Conservation (phyloP, 2,113 vertebrate species). For the Laticauda laticaudata region DNA sequence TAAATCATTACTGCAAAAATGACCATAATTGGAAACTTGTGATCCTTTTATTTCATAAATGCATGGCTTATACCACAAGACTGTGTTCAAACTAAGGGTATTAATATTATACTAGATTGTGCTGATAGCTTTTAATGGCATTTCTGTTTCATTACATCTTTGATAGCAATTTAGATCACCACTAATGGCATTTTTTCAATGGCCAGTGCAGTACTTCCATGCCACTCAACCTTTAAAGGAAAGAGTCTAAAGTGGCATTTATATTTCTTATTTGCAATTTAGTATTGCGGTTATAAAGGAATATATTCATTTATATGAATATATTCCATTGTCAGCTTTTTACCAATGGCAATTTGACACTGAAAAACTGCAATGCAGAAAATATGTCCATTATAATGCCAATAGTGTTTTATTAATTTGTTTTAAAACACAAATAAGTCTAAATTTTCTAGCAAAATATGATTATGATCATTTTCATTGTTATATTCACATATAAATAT, state of each 20-base stretch:
- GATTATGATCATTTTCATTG: not conserved
- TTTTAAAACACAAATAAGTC: not conserved
- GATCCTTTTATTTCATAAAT: conserved; percentile 21
- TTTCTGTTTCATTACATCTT: conserved; percentile 55
- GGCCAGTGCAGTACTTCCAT: not conserved
- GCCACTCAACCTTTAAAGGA: not conserved
- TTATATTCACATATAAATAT: not conserved
- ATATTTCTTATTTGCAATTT: not conserved
- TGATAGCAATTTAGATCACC: conserved; percentile 37
- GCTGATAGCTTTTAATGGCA: conserved; percentile 30
- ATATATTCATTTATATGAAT: not conserved
- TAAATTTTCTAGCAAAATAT: not conserved
- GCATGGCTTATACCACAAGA: not conserved
- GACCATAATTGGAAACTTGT: conserved; percentile 50
- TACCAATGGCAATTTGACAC: not conserved
- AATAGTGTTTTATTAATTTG: not conserved
- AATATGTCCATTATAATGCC: not conserved
- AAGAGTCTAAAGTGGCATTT: not conserved
- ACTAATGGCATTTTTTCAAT: conserved; percentile 16
- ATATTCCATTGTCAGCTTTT: not conserved
- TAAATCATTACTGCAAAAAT: conserved; percentile 34
- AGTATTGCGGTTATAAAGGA: not conserved
- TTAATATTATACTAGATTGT: conserved; percentile 14
- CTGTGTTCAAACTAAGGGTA: conserved; percentile 37
- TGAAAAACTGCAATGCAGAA: not conserved